Evolutionary conservation across 2,113 vertebrate species (phyloP), one percentile per base, ranked within the genome.

Genomic region (Lanius ludovicianus): DNA sequence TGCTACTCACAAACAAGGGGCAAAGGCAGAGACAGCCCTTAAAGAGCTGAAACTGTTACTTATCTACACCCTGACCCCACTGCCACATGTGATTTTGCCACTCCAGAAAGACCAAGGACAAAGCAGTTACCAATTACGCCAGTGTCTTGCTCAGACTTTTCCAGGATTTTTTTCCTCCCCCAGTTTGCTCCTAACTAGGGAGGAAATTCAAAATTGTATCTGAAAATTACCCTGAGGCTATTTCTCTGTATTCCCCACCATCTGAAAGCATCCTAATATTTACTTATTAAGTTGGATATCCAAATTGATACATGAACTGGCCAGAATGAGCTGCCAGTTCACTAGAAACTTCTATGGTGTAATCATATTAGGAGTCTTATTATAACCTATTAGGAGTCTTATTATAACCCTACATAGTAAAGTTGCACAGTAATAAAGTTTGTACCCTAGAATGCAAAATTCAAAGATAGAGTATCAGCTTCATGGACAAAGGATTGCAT

Each of bases 21-120:
- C 49, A 47, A 28, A 0, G 1, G 62, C 62, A 60, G 17, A 47
- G 21, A 25, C 20, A 33, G 24, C 27, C 42, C 57, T 46, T 0
- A 0, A 52, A 5, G 5, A 64, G 50, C 35, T 67, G 60, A 73
- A 71, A 60, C 21, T 59, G 7, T 9, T 25, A 22, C 23, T 78
- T 11, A 53, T 13, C 59, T 19, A 35, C 44, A 57, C 41, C 1
- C 8, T 37, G 31, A 55, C 8, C 30, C 39, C 18, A 7, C 52
- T 30, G 53, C 13, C 52, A 50, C 33, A 15, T 0, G 1, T 4
- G 15, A 39, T n/a, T 78, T 41, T 53, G 35, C 33, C n/a, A 53
- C 35, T 81, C 39, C 25, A 67, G 41, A 92, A 84, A 79, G 15
- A 37, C 4, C 13, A 27, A 9, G 12, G 23, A 42, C 21, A 87